Evolutionary conservation across 2,888 invertebrate genomes (phyloP), one percentile per base, ranked within the genome.

Genomic region (Diaperis boleti): DNA sequence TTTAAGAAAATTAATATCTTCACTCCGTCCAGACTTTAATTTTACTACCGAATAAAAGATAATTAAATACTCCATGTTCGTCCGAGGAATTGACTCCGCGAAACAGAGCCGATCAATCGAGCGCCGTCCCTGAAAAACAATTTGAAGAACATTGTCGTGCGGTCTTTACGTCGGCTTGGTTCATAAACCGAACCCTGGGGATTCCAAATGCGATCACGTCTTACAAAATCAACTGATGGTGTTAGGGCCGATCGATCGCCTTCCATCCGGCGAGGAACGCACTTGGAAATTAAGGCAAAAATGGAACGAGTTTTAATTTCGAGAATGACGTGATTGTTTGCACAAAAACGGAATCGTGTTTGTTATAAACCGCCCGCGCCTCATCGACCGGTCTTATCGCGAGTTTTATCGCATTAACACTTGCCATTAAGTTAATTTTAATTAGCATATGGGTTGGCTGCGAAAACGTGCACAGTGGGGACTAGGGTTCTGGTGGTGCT

Each of bases 161-260:
- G 70, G 74, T 71, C 74, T 74, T 75, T 73, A 70, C 71, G 69
- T 69, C 65, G 70, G 67, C 66, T 73, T 68, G 72, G 72, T 74
- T 74, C 74, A 74, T 74, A 75, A 75, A 75, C 72, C 66, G 72
- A 72, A 64, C 72, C 72, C 72, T 61, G 63, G 74, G 73, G 74
- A 73, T 69, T 69, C 66, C 68, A 72, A 73, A 75, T 72, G 72
- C 73, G 76, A 76, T 76, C 76, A 76, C 76, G 74, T 75, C 73
- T 73, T 71, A 72, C 70, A 65, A 69, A 75, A 75, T 75, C 74
- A 74, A 73, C 72, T 70, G 72, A 71, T 71, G 71, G 73, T 67
- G 71, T 71, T 72, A 71, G 66, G 59, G 37, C 62, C 61, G 68
- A 73, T 74, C 72, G 70, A 72, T 74, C 68, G 70, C 67, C 67